These are phyloP conservation scores for Octodonta nipae DNA, from an alignment of 2,888 invertebrate genomes.

Conservation along the genomic window DNA sequence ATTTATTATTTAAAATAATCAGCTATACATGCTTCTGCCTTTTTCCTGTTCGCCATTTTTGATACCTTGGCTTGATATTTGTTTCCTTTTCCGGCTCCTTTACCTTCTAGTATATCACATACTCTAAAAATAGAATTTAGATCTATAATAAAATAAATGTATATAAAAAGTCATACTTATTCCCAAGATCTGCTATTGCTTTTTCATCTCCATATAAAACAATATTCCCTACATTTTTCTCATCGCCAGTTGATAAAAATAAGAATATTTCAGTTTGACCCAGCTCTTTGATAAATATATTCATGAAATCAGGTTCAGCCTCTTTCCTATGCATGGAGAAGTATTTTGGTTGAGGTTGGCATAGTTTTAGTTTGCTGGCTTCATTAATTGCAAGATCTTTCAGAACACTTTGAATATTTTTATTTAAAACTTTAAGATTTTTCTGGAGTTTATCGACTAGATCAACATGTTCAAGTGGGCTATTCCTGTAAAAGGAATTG, in stretches of 20 bases:
- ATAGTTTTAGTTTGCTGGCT: conserved; percentile 44
- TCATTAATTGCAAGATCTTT: conserved; percentile 60
- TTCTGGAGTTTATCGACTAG: conserved; percentile 62
- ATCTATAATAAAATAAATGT: not conserved
- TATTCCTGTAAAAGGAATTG: conserved; percentile 43
- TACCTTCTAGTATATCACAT: conserved; percentile 54
- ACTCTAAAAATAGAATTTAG: conserved; percentile 40
- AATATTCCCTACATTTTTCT: conserved; percentile 45
- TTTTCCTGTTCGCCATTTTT: conserved; percentile 47
- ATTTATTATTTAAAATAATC: conserved; percentile 38
- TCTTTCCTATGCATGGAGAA: conserved; percentile 53
- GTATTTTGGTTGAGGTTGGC: conserved; percentile 41
- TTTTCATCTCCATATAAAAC: conserved; percentile 44
- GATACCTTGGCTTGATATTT: conserved; percentile 66
- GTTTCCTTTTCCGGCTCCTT: conserved; percentile 61
- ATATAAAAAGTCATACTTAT: too few relatives aligned
- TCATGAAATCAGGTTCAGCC: conserved; percentile 66
- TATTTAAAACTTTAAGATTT: conserved; percentile 49
- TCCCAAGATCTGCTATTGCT: conserved; percentile 42
- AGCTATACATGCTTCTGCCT: conserved; percentile 49
- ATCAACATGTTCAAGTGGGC: conserved; percentile 54
- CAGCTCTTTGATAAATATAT: conserved; percentile 51
- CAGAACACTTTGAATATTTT: conserved; percentile 50
- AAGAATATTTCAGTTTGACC: conserved; percentile 45
- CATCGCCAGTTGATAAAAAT: conserved; percentile 59